phyloP scores from a whole-genome alignment of 2,113 vertebrate species.

The Muntiacus reevesi region DNA sequence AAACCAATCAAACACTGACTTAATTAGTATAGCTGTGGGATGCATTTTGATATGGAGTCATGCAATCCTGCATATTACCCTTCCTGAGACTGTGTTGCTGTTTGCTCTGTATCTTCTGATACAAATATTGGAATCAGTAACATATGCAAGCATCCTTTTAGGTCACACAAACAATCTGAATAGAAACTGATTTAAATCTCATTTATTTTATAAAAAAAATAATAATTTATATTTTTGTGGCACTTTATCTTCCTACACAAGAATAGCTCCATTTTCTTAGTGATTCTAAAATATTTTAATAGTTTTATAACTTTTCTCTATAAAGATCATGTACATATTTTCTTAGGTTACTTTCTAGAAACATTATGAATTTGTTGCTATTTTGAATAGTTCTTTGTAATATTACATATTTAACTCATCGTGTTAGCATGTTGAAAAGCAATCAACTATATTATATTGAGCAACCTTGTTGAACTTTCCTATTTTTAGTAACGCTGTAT shows the following conservation, averaged over 20 bases:
- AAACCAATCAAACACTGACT: not conserved
- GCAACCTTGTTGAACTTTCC: not conserved
- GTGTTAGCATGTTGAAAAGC: not conserved
- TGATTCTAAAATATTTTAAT: not conserved
- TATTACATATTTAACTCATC: not conserved
- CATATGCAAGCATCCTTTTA: not conserved
- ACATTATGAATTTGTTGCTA: not conserved
- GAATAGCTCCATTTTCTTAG: not conserved
- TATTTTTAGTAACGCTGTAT: not conserved
- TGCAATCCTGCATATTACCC: not conserved
- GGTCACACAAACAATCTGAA: not conserved
- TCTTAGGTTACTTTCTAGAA: not conserved
- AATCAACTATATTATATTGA: not conserved
- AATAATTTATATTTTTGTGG: not conserved
- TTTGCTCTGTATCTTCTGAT: not conserved
- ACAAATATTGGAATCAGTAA: not conserved
- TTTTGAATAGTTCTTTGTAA: not conserved
- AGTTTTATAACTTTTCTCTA: not conserved
- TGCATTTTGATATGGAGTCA: not conserved
- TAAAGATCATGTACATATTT: not conserved
- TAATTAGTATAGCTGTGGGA: not conserved
- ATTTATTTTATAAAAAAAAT: not conserved
- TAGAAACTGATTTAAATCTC: not conserved
- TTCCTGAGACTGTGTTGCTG: not conserved
- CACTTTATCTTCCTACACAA: not conserved